These are phyloP conservation scores for Thysanoteuthis rhombus DNA, from an alignment of 2,888 invertebrate species.

Conservation along the genomic window DNA sequence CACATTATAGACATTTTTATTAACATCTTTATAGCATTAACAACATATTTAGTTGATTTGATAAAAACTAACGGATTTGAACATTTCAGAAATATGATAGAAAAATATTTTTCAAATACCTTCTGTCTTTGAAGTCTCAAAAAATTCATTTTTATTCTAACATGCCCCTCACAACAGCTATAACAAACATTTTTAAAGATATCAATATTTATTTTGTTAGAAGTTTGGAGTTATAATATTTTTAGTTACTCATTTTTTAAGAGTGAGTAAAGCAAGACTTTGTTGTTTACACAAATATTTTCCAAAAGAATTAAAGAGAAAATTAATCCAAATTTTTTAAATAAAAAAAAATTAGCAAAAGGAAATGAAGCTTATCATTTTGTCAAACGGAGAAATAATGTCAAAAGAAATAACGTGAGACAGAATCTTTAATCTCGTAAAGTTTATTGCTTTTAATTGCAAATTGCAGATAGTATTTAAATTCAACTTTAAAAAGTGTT, in stretches of 20 bases:
- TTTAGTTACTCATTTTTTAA: neutral
- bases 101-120: neutral
- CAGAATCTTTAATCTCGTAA: neutral
- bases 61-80: neutral
- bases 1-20: no score
- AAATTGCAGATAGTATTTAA: neutral
- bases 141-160: neutral
- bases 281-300: neutral
- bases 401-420: neutral
- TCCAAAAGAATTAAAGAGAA: neutral
- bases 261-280: neutral
- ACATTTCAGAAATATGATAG: neutral
- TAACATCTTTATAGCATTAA: no score
- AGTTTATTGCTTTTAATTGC: slow-evolving; percentile 12
- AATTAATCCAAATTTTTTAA: neutral
- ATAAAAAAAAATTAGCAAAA: neutral
- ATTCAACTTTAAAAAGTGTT: neutral
- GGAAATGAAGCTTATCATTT: neutral
- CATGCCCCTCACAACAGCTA: neutral
- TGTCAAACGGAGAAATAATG: neutral
- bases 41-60: no score
- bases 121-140: neutral
- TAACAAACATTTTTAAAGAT: neutral
- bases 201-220: neutral
- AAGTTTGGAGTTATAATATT: neutral